phyloP scores from a whole-genome alignment of 2,113 vertebrate genomes.

The Chionomys nivalis region DNA sequence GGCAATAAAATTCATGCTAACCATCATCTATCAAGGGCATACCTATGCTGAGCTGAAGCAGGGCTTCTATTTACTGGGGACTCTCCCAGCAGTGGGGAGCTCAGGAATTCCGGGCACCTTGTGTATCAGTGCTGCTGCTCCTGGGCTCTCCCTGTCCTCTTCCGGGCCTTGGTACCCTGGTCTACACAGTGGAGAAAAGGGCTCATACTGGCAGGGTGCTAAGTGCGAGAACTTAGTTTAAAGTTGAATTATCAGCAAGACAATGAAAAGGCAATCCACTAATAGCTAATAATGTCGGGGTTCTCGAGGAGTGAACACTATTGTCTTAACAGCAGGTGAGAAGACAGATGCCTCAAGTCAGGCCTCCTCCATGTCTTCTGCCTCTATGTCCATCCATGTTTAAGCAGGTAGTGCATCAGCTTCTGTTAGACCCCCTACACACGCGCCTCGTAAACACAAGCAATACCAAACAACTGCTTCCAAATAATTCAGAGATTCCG shows the following conservation, averaged over 20 bases:
- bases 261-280: not conserved
- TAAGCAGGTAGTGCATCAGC: not conserved
- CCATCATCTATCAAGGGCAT: not conserved
- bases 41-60: not conserved
- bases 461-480: not conserved
- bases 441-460: fast-evolving
- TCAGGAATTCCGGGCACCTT: fast-evolving
- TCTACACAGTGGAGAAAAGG: not conserved
- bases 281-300: not conserved
- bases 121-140: not conserved
- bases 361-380: not conserved
- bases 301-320: not conserved
- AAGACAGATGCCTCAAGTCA: not conserved
- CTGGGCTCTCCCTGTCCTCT: not conserved
- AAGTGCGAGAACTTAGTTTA: not conserved
- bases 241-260: not conserved
- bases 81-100: not conserved
- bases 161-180: constrained; percentile 16
- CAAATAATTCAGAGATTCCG: fast-evolving
- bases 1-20: not conserved
- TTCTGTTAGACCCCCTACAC: not conserved
- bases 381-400: not conserved
- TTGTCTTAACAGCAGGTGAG: not conserved
- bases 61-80: too few relatives aligned
- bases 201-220: not conserved